These are phyloP conservation scores for Decapterus maruadsi DNA, from an alignment of 2,797 vertebrate genomes.

Conservation along the genomic window DNA sequence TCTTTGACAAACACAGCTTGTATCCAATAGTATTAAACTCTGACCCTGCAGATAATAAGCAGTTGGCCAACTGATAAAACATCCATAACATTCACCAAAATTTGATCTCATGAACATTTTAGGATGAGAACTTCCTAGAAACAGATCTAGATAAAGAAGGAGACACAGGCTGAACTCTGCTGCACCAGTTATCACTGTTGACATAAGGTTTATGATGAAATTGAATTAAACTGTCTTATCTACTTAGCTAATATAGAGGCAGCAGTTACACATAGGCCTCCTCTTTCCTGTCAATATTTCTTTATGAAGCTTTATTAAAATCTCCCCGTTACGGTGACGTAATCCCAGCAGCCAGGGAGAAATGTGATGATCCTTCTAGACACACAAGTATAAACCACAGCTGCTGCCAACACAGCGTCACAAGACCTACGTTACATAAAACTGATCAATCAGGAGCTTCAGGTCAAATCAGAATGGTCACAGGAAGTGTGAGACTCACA, in stretches of 20 bases:
- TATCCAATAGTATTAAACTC: too few relatives aligned
- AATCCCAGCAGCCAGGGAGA: neutral
- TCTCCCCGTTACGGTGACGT: neutral
- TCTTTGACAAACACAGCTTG: too few relatives aligned
- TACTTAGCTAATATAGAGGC: neutral
- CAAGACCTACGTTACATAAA: conserved; percentile 30
- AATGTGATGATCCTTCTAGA: conserved; percentile 1
- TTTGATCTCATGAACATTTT: neutral
- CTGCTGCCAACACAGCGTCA: conserved; percentile 24
- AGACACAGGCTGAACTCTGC: neutral
- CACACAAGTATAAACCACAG: neutral
- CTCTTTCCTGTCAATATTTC: too few relatives aligned
- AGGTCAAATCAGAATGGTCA: conserved; percentile 13
- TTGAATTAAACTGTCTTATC: neutral
- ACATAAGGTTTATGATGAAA: neutral
- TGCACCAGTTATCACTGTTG: neutral
- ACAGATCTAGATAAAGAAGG: neutral
- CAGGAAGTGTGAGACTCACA: neutral
- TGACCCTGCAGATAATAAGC: too few relatives aligned
- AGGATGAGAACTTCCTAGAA: neutral
- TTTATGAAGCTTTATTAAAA: too few relatives aligned
- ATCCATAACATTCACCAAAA: neutral
- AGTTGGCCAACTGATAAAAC: too few relatives aligned
- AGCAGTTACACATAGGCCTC: too few relatives aligned
- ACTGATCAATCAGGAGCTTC: neutral